A percentile compares a stretch with the other conserved stretches of the same genome.
phyloP scores from a whole-genome alignment of 2,888 invertebrate genomes.

The Agriotes lineatus region DNA sequence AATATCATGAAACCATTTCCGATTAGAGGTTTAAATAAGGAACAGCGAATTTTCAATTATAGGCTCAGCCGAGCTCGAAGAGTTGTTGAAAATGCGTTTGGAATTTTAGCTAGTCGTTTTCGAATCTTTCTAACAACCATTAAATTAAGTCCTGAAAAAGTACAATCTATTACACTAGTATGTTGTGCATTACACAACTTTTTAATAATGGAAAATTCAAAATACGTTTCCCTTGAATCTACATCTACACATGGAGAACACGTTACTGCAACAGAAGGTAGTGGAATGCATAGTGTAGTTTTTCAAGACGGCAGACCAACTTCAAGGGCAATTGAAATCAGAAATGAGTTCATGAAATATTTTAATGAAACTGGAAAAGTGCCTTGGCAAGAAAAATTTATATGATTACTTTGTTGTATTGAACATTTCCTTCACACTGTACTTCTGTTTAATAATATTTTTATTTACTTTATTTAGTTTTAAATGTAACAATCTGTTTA shows the following conservation, averaged over 20 bases:
- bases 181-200: neutral
- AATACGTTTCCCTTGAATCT: no score
- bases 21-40: conserved; percentile 4
- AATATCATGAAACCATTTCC: conserved; percentile 54
- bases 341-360: neutral
- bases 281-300: no score
- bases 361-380: conserved; percentile 5
- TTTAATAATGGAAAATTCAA: neutral
- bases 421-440: no score
- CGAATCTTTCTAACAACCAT: conserved; percentile 30
- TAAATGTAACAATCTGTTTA: no score
- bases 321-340: neutral
- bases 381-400: neutral
- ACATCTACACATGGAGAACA: no score
- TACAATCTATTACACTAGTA: neutral
- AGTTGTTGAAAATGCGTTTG: conserved; percentile 40
- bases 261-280: no score
- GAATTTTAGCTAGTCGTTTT: conserved; percentile 29
- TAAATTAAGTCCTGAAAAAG: conserved; percentile 13
- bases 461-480: no score
- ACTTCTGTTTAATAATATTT: no score
- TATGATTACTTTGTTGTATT: no score
- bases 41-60: conserved; percentile 38
- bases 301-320: no score
- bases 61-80: conserved; percentile 29